Evolutionary conservation across 1,140 invertebrate genomes (phyloP).

Genomic region (Orchesella cincta): DNA sequence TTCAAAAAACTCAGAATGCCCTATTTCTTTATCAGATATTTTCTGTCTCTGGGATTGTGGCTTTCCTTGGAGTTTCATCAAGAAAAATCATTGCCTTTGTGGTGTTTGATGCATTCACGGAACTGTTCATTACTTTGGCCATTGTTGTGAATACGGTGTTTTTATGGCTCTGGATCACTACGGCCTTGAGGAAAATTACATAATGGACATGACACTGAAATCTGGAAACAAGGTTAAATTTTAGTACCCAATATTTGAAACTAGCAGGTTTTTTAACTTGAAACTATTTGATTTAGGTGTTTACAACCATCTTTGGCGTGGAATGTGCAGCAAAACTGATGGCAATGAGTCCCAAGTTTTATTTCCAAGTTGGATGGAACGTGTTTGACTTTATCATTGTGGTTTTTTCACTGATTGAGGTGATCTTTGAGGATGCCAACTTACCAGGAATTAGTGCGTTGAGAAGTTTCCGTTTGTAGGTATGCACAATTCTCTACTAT

Average conservation of each 20-base stretch:
- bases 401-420: constrained; percentile 86
- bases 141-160: constrained; percentile 93
- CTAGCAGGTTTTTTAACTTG: constrained; percentile 53
- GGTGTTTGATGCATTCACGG: constrained; percentile 96
- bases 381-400: constrained; percentile 98
- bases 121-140: constrained; percentile 95
- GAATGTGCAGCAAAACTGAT: constrained; percentile 92
- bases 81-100: constrained; percentile 71
- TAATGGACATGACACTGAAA: constrained; percentile 78
- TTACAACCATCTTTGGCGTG: constrained; percentile 94
- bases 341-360: constrained; percentile 93
- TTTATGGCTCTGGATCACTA: constrained; percentile 98
- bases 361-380: constrained; percentile 98
- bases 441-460: constrained; percentile 89
- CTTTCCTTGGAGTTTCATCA: constrained; percentile 67
- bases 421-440: constrained; percentile 86
- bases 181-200: constrained; percentile 77
- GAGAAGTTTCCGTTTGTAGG: constrained; percentile 96
- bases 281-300: constrained; percentile 75
- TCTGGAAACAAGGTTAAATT: constrained; percentile 90
- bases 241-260: constrained; percentile 59
- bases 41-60: constrained; percentile 97
- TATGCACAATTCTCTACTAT: constrained; percentile 61
- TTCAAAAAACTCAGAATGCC: not conserved
- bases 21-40: constrained; percentile 60